Conservation (phyloP, 2,113 vertebrate genomes). For the Epinephelus fuscoguttatus region DNA sequence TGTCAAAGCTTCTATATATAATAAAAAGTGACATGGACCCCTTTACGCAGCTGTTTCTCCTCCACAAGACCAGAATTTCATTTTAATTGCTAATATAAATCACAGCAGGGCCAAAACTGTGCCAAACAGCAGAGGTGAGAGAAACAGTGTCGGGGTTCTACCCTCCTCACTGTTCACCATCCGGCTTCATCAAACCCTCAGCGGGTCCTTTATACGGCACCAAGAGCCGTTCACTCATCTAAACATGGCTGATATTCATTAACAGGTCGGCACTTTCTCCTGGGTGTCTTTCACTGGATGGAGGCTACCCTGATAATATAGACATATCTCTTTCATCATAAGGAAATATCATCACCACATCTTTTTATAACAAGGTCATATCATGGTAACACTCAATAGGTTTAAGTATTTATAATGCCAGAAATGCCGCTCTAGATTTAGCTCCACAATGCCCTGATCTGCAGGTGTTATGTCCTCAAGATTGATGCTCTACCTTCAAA, state of each 20-base stretch:
- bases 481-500: neutral
- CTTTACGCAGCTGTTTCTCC: conserved; percentile 13
- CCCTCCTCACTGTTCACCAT: conserved; percentile 61
- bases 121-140: conserved; percentile 64
- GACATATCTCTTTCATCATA: conserved; percentile 19
- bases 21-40: neutral
- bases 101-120: conserved; percentile 65
- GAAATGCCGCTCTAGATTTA: conserved; percentile 3
- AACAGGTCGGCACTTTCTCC: conserved; percentile 21
- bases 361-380: conserved; percentile 15
- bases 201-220: conserved; percentile 27
- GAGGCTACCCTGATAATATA: conserved; percentile 15
- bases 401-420: conserved; percentile 18
- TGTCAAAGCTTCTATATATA: neutral
- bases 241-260: conserved; percentile 49
- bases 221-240: conserved; percentile 15
- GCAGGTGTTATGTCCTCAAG: neutral
- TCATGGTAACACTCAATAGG: neutral
- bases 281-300: conserved; percentile 3
- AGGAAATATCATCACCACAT: neutral
- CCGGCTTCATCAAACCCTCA: conserved; percentile 65
- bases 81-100: conserved; percentile 78
- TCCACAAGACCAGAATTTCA: conserved; percentile 44
- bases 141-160: conserved; percentile 54
- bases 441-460: neutral